Percentiles rank a stretch among this genome's conserved stretches.
phyloP scores from a whole-genome alignment of 53 echinoderm and acorn worm genomes.

The Apostichopus leukothele region DNA sequence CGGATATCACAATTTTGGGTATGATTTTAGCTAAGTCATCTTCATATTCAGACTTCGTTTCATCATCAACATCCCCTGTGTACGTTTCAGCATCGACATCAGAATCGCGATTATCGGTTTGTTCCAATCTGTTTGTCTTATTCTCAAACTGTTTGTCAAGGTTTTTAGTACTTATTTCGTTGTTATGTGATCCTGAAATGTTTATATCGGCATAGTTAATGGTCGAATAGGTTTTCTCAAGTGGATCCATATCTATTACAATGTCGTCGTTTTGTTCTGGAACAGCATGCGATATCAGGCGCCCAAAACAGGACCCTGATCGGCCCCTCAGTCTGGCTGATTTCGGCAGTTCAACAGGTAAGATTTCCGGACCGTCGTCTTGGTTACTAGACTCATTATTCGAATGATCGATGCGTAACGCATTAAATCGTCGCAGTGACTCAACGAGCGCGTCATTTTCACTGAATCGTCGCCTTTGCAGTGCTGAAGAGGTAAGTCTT shows the following conservation, averaged over 20 bases:
- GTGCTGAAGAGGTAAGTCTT: not conserved
- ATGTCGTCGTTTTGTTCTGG: not conserved
- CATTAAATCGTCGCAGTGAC: conserved; percentile 50
- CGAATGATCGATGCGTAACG: not conserved
- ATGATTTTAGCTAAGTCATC: not conserved
- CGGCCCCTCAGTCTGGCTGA: not conserved
- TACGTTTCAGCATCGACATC: too few relatives aligned
- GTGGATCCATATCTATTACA: not conserved
- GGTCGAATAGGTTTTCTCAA: not conserved
- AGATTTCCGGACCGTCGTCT: not conserved
- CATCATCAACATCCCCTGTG: not conserved
- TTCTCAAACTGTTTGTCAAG: not conserved
- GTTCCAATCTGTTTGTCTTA: not conserved
- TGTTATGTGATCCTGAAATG: not conserved
- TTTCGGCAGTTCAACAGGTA: not conserved
- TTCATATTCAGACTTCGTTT: not conserved
- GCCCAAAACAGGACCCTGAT: conserved; percentile 27
- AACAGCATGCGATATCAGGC: not conserved
- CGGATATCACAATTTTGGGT: conserved; percentile 15
- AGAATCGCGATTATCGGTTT: not conserved
- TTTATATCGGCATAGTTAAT: not conserved
- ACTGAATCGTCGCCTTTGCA: conserved; percentile 50
- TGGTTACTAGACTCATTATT: conserved; percentile 9
- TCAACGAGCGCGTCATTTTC: conserved; percentile 57
- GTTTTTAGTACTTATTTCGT: not conserved